Evolutionary conservation across 2,797 vertebrate species (phyloP).

Genomic region (Parauchenoglanis ngamensis): DNA sequence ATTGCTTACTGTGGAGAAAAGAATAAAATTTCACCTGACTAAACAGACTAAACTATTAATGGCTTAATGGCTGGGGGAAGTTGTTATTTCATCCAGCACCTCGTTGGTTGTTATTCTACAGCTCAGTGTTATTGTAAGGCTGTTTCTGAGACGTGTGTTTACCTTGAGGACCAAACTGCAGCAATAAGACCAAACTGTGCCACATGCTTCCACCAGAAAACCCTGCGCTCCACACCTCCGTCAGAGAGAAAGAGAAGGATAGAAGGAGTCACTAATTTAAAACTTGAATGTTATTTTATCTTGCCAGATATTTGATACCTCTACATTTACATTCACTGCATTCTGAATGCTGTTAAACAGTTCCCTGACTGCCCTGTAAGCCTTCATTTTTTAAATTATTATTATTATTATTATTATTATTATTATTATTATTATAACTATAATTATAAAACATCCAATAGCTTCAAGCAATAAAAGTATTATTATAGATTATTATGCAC

Average conservation of each 20-base stretch:
- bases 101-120: conserved; percentile 25
- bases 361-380: not conserved
- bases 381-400: too few relatives aligned
- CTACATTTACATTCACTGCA: not conserved
- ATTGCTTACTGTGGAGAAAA: not conserved
- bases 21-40: conserved; percentile 4
- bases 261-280: not conserved
- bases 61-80: conserved; percentile 11
- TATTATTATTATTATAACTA: too few relatives aligned
- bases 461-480: not conserved
- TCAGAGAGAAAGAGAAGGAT: not conserved
- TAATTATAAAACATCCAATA: not conserved
- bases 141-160: conserved; percentile 50
- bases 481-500: not conserved
- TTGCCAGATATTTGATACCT: too few relatives aligned
- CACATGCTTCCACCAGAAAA: conserved; percentile 37
- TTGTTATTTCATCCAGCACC: conserved; percentile 13
- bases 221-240: conserved; percentile 34
- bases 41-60: not conserved
- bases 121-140: conserved; percentile 41
- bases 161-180: conserved; percentile 54
- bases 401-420: too few relatives aligned
- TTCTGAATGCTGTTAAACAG: not conserved
- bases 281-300: too few relatives aligned
- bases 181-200: conserved; percentile 52